Percentiles rank a stretch among this genome's conserved stretches.
Evolutionary conservation across 2,113 vertebrate species (phyloP).

Genomic region (Patagioenas fasciata): DNA sequence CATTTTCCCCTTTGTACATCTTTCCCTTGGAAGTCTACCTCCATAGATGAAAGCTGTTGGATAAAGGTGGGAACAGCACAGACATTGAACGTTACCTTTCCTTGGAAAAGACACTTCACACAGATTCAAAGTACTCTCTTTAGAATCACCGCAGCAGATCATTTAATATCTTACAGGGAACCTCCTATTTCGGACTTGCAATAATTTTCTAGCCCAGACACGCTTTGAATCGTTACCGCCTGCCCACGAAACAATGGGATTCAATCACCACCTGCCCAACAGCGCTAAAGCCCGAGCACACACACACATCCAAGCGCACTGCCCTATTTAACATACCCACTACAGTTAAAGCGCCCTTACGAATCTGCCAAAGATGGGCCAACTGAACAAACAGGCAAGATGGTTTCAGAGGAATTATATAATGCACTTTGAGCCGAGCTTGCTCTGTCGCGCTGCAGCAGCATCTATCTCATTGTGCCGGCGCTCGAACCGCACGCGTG

Average conservation of each 20-base stretch:
- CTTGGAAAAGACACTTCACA: neutral
- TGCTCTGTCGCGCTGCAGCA: neutral
- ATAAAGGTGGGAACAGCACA: neutral
- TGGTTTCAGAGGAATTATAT: neutral
- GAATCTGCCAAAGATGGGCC: fast-evolving
- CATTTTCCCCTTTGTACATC: neutral
- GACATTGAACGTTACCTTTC: neutral
- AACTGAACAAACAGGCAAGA: fast-evolving
- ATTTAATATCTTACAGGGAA: neutral
- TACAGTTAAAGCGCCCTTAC: too few species aligned
- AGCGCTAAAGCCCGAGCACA: neutral
- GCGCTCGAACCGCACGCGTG: fast-evolving
- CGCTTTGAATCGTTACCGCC: neutral
- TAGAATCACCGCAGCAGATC: neutral
- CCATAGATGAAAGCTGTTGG: neutral
- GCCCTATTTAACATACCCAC: fast-evolving
- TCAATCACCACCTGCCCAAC: neutral
- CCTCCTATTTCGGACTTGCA: neutral
- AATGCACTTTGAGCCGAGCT: neutral
- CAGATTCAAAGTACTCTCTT: neutral
- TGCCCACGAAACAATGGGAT: neutral
- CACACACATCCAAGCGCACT: fast-evolving
- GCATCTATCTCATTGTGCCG: neutral
- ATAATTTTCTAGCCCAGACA: neutral
- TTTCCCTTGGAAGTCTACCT: neutral